Evolutionary conservation across 2,797 vertebrate species (phyloP).

Genomic region (Lutjanus argentimaculatus): DNA sequence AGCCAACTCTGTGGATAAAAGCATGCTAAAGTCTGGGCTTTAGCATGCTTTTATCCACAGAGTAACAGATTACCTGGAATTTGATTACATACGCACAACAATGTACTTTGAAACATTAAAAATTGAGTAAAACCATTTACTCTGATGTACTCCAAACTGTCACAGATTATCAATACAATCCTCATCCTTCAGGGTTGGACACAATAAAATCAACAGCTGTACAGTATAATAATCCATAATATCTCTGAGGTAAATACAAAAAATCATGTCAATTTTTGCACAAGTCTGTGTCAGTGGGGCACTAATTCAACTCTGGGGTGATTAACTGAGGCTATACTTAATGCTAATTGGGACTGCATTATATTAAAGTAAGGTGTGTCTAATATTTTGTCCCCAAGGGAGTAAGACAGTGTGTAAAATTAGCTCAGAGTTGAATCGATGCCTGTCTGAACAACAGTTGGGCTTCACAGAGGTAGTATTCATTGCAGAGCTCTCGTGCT

Average conservation of each 20-base stretch:
- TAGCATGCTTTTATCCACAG: background rate
- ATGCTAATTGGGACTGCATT: background rate
- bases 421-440: background rate
- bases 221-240: background rate
- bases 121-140: background rate
- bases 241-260: background rate
- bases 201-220: constrained; percentile 11
- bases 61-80: constrained; percentile 5
- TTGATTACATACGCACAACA: background rate
- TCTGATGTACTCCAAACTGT: background rate
- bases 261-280: background rate
- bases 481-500: background rate
- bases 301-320: background rate
- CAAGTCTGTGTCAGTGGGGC: background rate
- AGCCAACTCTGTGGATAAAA: background rate
- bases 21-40: background rate
- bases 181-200: background rate
- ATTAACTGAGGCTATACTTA: background rate
- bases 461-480: background rate
- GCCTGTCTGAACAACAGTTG: background rate
- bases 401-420: background rate
- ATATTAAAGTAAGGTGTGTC: background rate
- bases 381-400: constrained; percentile 10
- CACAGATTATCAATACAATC: background rate
- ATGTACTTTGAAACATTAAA: background rate